Conservation (phyloP, 2,888 invertebrate species). For the Diaprepes abbreviatus region DNA sequence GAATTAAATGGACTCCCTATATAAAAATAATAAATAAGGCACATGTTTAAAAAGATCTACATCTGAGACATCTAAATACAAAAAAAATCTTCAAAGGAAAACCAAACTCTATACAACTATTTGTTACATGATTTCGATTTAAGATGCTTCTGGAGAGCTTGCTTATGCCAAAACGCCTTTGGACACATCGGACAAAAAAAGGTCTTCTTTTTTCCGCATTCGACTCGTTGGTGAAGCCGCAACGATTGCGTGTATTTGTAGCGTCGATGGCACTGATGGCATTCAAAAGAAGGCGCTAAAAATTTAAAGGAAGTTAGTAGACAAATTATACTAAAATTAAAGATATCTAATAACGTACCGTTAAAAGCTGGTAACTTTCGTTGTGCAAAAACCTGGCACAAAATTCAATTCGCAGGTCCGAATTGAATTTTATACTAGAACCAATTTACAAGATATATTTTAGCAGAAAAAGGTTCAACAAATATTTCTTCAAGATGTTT, state of each 20-base stretch:
- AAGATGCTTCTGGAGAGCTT: constrained; percentile 18
- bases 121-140: neutral
- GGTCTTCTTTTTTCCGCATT: constrained; percentile 58
- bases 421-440: too few relatives aligned
- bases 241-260: constrained; percentile 65
- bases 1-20: too few relatives aligned
- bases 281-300: constrained; percentile 26
- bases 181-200: constrained; percentile 58
- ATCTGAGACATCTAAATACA: neutral
- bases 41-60: neutral
- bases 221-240: constrained; percentile 65
- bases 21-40: neutral
- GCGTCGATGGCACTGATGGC: constrained; percentile 63
- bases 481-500: too few relatives aligned
- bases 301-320: neutral
- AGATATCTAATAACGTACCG: neutral
- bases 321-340: neutral
- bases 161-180: constrained; percentile 62
- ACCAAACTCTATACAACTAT: neutral
- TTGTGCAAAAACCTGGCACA: too few relatives aligned
- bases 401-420: too few relatives aligned
- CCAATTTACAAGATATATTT: too few relatives aligned
- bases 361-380: too few relatives aligned
- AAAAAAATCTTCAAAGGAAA: neutral
- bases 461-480: too few relatives aligned